Percentiles rank a stretch among this genome's conserved stretches.
These are phyloP conservation scores for Pygoscelis antarcticus DNA, from an alignment of 2,113 vertebrate genomes.

Conservation along the genomic window DNA sequence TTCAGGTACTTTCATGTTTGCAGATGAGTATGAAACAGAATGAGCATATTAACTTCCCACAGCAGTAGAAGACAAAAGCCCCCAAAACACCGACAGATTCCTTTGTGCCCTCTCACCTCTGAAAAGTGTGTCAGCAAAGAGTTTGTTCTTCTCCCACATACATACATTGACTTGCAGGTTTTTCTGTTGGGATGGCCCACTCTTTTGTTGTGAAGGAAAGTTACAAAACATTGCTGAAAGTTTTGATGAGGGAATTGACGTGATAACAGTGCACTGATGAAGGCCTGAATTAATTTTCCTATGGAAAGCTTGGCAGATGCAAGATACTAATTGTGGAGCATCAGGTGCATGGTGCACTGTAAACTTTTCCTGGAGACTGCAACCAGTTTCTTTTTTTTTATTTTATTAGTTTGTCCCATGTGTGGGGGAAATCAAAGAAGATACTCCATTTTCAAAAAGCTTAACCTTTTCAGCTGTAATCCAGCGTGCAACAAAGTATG, in stretches of 20 bases:
- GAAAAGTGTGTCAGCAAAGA: background rate
- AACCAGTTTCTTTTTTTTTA: background rate
- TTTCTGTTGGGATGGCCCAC: background rate
- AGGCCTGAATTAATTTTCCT: background rate
- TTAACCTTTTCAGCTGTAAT: background rate
- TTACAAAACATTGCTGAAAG: background rate
- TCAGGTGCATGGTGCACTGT: background rate
- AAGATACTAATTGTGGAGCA: background rate
- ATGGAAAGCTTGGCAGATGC: background rate
- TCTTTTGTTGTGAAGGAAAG: background rate
- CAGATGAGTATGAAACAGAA: background rate
- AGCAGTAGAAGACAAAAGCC: background rate
- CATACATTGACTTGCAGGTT: background rate
- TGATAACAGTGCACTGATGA: background rate
- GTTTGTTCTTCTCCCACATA: background rate
- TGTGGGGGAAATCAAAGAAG: background rate
- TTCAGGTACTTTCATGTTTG: background rate
- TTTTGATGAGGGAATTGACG: background rate
- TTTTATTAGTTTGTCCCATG: background rate
- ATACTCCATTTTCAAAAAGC: background rate
- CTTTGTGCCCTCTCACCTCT: background rate
- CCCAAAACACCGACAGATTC: background rate
- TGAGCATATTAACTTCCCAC: background rate
- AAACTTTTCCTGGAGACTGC: background rate
- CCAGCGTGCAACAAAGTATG: background rate